Base-by-base conservation (phyloP, 2,888 invertebrate genomes). In the Pterobdella sp. region DNA sequence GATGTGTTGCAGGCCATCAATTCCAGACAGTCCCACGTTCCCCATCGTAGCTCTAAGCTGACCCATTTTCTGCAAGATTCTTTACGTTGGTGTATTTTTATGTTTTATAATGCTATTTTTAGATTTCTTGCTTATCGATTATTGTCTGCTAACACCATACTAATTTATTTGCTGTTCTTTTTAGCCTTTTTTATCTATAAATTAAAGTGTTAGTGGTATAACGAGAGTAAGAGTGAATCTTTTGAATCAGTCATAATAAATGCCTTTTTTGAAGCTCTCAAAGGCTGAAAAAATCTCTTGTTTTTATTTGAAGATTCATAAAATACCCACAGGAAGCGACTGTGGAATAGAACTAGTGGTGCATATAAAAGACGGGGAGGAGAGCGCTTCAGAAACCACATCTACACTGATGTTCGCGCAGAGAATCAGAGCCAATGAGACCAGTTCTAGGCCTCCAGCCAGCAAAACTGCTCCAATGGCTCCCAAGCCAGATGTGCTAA, bases 31-130 rank as follows among this genome's bases (percentile, higher is more conserved):
- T 36, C 64, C n/a, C 74, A 74, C 56, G 69, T 74, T 26, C 74
- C 74, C n/a, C 52, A 68, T 68, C 66, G 74, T 32, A 64, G 63
- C 3, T 68, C 74, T 1, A 72, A 65, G 36, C 72, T 74, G 18
- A 74, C 74, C 3, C 74, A 74, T 52, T 29, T 74, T 10, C 68
- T 74, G 10, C 74, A 74, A 42, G 71, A 71, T 52, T 71, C 56
- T 14, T n/a, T 71, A 1, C 60, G 71, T 71, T 56, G 1, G 60
- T 60, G 14, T n/a, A 22, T 10, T n/a, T 68, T 36, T 68, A 37
- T 18, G 7, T 35, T 29, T 37, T n/a, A n/a, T 26, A 37, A n/a
- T 42, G 18, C 1, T 32, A 37, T n/a, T 34, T 42, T 34, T n/a
- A n/a, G n/a, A n/a, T n/a, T n/a, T n/a, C n/a, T n/a, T n/a, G n/a